A percentile compares a stretch with the other conserved stretches of the same genome.
These are phyloP conservation scores for Gorilla gorilla DNA, from an alignment of 2,113 vertebrate species.

Conservation along the genomic window DNA sequence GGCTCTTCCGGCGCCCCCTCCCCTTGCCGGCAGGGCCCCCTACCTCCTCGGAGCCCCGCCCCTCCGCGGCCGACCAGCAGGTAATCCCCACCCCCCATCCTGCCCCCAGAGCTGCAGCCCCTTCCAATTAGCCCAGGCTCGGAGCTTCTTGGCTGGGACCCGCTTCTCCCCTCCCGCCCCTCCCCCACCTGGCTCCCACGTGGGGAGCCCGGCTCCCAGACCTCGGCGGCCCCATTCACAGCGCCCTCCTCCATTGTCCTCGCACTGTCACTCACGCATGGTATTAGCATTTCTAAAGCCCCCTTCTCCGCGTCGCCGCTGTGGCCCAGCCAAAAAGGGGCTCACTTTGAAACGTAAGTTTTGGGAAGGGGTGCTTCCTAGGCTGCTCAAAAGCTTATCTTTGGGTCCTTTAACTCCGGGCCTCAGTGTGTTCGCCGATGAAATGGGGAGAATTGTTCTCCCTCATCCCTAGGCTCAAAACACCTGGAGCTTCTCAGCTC, in stretches of 20 bases:
- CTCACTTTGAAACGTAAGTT: slow-evolving; percentile 57
- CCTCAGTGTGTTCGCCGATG: slow-evolving; percentile 15
- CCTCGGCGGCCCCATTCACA: slow-evolving; percentile 31
- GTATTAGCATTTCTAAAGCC: slow-evolving; percentile 74
- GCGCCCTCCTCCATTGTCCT: slow-evolving; percentile 55
- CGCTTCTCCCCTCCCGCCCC: not conserved
- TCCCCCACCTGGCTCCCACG: slow-evolving; percentile 43
- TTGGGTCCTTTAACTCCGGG: not conserved
- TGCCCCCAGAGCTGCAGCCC: not conserved
- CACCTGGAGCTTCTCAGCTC: not conserved
- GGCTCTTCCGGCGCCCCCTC: not conserved
- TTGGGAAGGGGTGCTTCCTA: not conserved
- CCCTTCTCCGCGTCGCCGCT: not conserved
- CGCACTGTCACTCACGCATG: slow-evolving; percentile 48
- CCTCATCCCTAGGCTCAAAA: not conserved
- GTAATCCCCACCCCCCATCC: slow-evolving; percentile 19
- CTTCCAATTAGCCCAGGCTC: not conserved
- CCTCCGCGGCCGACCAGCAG: not conserved
- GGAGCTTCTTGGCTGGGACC: not conserved
- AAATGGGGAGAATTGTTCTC: slow-evolving; percentile 31
- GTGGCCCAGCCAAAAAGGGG: not conserved
- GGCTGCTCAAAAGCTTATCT: not conserved
- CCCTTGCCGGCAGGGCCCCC: not conserved
- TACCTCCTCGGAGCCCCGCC: not conserved
- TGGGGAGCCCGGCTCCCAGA: slow-evolving; percentile 50